Evolutionary conservation across 2,888 invertebrate species (phyloP), one percentile per base, ranked within the genome.

Genomic region (Neelides folsomi): DNA sequence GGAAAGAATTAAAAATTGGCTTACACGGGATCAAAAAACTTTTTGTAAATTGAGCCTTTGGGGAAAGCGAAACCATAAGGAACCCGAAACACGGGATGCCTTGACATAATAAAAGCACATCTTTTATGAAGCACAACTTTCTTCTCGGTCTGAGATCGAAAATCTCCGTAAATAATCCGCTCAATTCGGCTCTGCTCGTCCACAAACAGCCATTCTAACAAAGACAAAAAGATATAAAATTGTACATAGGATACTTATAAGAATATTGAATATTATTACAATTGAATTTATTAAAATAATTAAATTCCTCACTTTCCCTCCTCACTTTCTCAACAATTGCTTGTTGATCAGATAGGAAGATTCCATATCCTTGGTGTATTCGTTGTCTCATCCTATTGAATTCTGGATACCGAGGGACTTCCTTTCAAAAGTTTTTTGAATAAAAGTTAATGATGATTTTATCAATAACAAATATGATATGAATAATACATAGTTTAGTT

Each of bases 71-170:
- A 87, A 0, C 81, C 82, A 54, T 85, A 76, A 18, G 77, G 75
- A 58, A 77, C 76, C 38, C 73, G 76, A 66, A 82, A 75, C 58
- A 86, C 80, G 0, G 79, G 71, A 43, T 79, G 76, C 15, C 80
- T 80, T 7, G 84, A 82, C 48, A 83, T 76, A 0, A 87, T 87
- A 66, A 80, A 86, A 0, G 82, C 81, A 66, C 88, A 88, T 48
- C 84, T 75, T 1, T 79, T 70, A 10, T 73, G 72, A 66, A 86
- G 83, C 1, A 73, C 73, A 0, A 76, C 67, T 0, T 72, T 73
- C 57, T 75, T 71, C 27, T 73, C 64, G 0, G 79, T 58, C 49
- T 60, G 58, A 20, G 15, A 4, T 41, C 62, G 44, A 48, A 64
- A 64, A 49, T 64, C 64, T 48, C 44, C 16, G 56, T 64, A 64